Evolutionary conservation across 2,113 vertebrate species (phyloP).

Genomic region (Rhineura floridana): DNA sequence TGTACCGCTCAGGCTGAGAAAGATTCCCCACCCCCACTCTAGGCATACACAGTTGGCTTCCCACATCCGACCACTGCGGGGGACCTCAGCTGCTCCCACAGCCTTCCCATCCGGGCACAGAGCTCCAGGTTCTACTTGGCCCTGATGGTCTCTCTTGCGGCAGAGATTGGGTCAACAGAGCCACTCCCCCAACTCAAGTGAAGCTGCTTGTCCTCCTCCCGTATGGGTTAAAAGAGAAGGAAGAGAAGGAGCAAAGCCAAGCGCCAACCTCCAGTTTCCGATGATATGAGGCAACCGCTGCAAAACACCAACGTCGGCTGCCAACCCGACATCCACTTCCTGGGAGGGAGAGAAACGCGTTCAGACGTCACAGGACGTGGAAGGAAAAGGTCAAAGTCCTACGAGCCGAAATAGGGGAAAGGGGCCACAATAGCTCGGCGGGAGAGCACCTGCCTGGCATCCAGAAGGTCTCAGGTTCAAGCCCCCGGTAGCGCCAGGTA

Average conservation of each 20-base stretch:
- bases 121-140: too few species aligned
- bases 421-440: too few species aligned
- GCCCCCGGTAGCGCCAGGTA: too few species aligned
- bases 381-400: background rate
- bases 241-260: background rate
- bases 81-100: too few species aligned
- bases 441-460: too few species aligned
- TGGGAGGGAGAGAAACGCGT: slow-evolving; percentile 28
- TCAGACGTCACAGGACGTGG: background rate
- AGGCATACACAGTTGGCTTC: background rate
- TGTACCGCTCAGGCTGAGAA: too few species aligned
- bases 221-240: background rate
- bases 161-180: background rate
- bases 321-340: slow-evolving; percentile 90
- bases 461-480: too few species aligned
- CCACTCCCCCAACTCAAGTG: too few species aligned
- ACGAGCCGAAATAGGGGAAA: background rate
- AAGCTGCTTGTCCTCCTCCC: too few species aligned
- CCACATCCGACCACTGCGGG: too few species aligned
- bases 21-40: background rate
- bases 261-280: slow-evolving; percentile 82
- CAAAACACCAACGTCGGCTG: slow-evolving; percentile 87
- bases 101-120: background rate
- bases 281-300: slow-evolving; percentile 88
- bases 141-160: background rate